Base-by-base conservation (phyloP, 92 coral and sea anemone genomes). In the Actinernus sp. region DNA sequence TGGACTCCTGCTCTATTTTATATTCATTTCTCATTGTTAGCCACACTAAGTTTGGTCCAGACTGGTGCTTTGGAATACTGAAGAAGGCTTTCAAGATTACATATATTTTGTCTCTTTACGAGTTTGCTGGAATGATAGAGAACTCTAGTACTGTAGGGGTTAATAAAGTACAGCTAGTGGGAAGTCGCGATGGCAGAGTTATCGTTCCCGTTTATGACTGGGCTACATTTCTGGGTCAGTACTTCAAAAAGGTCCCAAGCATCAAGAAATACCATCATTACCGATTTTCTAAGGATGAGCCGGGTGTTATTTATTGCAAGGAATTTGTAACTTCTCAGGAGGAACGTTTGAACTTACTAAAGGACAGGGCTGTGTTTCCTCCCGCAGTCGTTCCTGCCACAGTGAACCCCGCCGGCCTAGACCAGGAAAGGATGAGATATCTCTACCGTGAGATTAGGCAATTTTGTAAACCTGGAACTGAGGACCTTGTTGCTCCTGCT, bases 1-100 rank as follows among this genome's bases (percentile, higher is more conserved):
- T n/a, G n/a, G n/a, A n/a, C n/a, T n/a, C n/a, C n/a, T n/a, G n/a
- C 26, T 60, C 60, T 10, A 70, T 78, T 48, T 8, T 48, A 12
- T 59, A 78, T 52, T 78, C 78, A 20, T 73, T 82, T 47, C 68
- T 82, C 24, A 52, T 63, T 54, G 65, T 73, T 11, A 78, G 88
- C 13, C 88, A 81, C 82, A 73, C 76, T 0, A 81, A 61, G 47
- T 82, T 82, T 50, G 63, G 49, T 33, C 79, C 83, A 24, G 88
- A 82, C 64, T 62, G 77, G 58, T 74, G 82, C 44, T 82, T 71
- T 52, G 84, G 84, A 9, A 31, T 83, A 49, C 39, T 45, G 14
- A 83, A 83, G 71, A 68, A 67, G 45, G 72, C 78, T 13, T 67
- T 31, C 44, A 67, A 67, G 44, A 1, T 38, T 1, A 68, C 68